These are phyloP conservation scores for Emys orbicularis DNA, from an alignment of 2,797 vertebrate genomes.

Conservation along the genomic window DNA sequence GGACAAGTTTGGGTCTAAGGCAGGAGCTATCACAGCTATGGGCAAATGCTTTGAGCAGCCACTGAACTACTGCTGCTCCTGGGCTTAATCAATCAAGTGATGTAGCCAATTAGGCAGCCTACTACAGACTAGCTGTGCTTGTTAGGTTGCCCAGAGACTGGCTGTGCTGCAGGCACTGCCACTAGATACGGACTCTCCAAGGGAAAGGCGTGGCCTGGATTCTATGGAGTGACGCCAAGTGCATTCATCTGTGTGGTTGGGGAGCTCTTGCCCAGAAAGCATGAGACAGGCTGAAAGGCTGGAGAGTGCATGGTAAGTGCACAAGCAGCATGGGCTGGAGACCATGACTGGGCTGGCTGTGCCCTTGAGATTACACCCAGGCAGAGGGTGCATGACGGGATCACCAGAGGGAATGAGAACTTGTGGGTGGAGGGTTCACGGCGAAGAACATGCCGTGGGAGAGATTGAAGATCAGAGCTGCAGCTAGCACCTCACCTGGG, in stretches of 20 bases:
- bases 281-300: accelerated
- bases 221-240: not conserved
- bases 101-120: not conserved
- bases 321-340: not conserved
- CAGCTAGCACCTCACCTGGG: not conserved
- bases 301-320: accelerated
- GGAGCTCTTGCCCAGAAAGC: not conserved
- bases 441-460: not conserved
- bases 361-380: not conserved
- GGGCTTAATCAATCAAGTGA: not conserved
- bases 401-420: not conserved
- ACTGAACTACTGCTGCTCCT: no score
- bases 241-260: not conserved
- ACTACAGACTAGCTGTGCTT: not conserved
- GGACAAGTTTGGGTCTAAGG: not conserved
- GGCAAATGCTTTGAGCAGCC: not conserved
- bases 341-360: accelerated
- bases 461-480: not conserved
- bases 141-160: not conserved
- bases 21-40: not conserved
- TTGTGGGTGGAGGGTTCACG: not conserved
- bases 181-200: not conserved
- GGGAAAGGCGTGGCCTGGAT: accelerated
- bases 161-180: no score
- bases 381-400: not conserved